Evolutionary conservation across 2,797 vertebrate genomes (phyloP).

Genomic region (Takifugu ocellatus): DNA sequence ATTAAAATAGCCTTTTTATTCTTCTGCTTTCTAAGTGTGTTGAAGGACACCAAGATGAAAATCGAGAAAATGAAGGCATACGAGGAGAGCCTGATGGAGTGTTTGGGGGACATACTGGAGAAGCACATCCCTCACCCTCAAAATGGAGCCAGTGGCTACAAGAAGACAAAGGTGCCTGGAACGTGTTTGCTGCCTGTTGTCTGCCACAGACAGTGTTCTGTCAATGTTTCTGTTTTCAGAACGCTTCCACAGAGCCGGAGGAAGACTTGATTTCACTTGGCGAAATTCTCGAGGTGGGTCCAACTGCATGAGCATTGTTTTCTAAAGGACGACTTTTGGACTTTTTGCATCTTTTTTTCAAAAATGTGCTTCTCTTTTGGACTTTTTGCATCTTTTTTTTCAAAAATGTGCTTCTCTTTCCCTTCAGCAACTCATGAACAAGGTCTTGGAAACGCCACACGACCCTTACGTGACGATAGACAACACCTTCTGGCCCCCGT

Average conservation of each 20-base stretch:
- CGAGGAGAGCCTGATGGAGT: constrained; percentile 69
- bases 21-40: constrained; percentile 40
- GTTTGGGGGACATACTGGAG: constrained; percentile 64
- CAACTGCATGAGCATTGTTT: neutral
- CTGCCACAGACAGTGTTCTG: neutral
- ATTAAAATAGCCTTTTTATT: neutral
- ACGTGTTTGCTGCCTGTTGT: constrained; percentile 1
- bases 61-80: constrained; percentile 74
- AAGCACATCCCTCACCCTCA: constrained; percentile 67
- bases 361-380: neutral
- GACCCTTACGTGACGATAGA: constrained; percentile 83
- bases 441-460: constrained; percentile 78
- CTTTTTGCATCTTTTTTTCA: neutral
- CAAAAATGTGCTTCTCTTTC: neutral
- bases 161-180: constrained; percentile 67
- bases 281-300: constrained; percentile 78
- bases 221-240: constrained; percentile 49
- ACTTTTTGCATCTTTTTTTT: too few species aligned
- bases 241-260: constrained; percentile 23
- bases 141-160: constrained; percentile 40
- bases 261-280: constrained; percentile 66
- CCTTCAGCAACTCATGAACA: constrained; percentile 82
- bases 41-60: constrained; percentile 69
- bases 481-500: constrained; percentile 88
- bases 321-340: too few species aligned